Evolutionary conservation across 2,888 invertebrate genomes (phyloP).

Genomic region (Orthosia gracilis): DNA sequence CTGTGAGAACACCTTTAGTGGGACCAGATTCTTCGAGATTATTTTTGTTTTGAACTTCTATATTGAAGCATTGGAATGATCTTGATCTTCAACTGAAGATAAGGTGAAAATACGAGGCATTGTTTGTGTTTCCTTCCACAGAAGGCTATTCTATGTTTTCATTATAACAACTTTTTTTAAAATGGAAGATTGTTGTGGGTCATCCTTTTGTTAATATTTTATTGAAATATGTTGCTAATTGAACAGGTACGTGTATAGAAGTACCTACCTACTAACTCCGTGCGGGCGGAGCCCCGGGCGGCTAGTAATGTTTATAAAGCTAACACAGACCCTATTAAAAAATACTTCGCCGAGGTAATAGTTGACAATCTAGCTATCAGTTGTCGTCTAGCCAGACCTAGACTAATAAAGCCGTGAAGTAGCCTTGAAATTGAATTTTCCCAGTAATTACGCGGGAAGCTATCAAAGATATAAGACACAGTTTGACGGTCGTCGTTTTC

Average conservation of each 20-base stretch:
- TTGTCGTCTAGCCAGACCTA: background rate
- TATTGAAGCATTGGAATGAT: background rate
- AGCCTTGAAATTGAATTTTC: background rate
- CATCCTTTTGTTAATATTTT: background rate
- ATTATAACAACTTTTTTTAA: background rate
- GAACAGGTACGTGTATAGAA: too few relatives aligned
- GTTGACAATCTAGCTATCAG: background rate
- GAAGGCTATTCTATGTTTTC: background rate
- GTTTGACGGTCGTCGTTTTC: background rate
- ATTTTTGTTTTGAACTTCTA: slow-evolving; percentile 16
- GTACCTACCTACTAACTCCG: too few relatives aligned
- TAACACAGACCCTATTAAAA: background rate
- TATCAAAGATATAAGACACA: slow-evolving; percentile 4
- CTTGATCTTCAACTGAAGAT: background rate
- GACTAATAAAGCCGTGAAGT: background rate
- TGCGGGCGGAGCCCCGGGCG: too few relatives aligned
- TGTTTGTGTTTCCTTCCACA: background rate
- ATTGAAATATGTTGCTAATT: too few relatives aligned
- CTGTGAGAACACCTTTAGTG: slow-evolving; percentile 2
- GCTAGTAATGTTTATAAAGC: too few relatives aligned
- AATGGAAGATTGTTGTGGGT: background rate
- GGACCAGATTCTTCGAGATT: slow-evolving; percentile 12
- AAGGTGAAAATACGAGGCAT: background rate
- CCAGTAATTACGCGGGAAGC: background rate
- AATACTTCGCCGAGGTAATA: background rate